A percentile compares a stretch with the other conserved stretches of the same genome.
These are phyloP conservation scores for Urocyon cinereoargenteus DNA, from an alignment of 2,797 vertebrate species.

Conservation along the genomic window DNA sequence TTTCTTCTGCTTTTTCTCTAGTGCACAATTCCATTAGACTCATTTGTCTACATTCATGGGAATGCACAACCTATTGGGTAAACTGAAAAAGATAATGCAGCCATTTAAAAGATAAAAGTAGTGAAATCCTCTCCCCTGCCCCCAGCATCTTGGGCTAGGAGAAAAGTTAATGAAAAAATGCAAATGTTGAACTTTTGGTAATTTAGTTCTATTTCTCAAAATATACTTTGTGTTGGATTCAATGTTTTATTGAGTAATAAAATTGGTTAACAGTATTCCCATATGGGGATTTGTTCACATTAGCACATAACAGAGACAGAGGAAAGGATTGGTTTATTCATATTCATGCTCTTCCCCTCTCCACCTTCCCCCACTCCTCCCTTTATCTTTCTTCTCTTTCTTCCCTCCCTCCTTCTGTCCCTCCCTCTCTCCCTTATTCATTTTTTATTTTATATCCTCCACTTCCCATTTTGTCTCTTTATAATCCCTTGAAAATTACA, in stretches of 20 bases:
- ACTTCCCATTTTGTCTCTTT: constrained; percentile 26
- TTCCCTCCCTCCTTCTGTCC: not conserved
- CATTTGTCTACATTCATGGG: constrained; percentile 65
- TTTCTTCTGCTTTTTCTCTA: constrained; percentile 68
- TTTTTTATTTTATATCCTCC: constrained; percentile 49
- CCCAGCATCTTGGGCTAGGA: constrained; percentile 39
- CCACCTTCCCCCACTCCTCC: not conserved
- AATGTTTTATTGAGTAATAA: constrained; percentile 72
- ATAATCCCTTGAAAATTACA: constrained; percentile 61
- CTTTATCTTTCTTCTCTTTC: not conserved
- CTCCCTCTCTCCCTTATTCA: not conserved
- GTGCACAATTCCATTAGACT: constrained; percentile 59
- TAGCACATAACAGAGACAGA: constrained; percentile 6
- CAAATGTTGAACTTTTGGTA: constrained; percentile 73
- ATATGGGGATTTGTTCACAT: constrained; percentile 43
- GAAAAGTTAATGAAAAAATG: constrained; percentile 78
- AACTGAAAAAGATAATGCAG: constrained; percentile 48
- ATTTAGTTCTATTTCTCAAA: constrained; percentile 74
- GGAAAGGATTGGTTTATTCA: constrained; percentile 15
- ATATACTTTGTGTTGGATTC: constrained; percentile 70
- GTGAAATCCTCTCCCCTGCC: constrained; percentile 21
- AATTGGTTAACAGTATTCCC: constrained; percentile 64
- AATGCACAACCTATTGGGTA: constrained; percentile 42
- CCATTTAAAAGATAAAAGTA: constrained; percentile 66
- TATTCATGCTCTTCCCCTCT: not conserved